A percentile compares a stretch with the other conserved stretches of the same genome.
Evolutionary conservation across 2,113 vertebrate species (phyloP).

Genomic region (Perca flavescens): DNA sequence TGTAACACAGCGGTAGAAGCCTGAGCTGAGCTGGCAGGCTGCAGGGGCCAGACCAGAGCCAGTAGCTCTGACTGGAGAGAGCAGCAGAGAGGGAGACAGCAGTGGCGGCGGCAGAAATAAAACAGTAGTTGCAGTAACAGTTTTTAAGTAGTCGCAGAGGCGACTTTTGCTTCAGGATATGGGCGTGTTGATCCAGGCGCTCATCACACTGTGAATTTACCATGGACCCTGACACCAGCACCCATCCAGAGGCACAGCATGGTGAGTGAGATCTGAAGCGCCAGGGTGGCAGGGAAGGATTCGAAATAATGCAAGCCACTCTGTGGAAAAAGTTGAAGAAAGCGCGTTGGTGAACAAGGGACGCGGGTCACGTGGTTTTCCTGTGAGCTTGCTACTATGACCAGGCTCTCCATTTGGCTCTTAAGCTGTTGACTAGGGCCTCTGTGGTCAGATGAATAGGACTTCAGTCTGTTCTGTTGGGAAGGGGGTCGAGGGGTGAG

Average conservation of each 20-base stretch:
- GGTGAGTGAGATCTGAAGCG: slow-evolving; percentile 71
- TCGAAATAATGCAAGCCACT: neutral
- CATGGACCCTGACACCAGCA: slow-evolving; percentile 78
- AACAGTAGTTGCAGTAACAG: slow-evolving; percentile 23
- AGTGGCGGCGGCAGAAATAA: neutral
- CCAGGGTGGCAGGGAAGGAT: slow-evolving; percentile 1
- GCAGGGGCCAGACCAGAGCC: slow-evolving; percentile 66
- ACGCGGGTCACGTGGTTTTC: slow-evolving; percentile 46
- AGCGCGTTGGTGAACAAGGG: slow-evolving; percentile 1
- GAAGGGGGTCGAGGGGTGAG: slow-evolving; percentile 43
- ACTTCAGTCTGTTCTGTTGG: slow-evolving; percentile 59
- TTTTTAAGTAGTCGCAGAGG: slow-evolving; percentile 7
- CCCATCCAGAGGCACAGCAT: slow-evolving; percentile 64
- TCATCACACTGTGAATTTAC: slow-evolving; percentile 64
- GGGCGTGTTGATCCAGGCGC: slow-evolving; percentile 50
- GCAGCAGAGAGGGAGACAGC: slow-evolving; percentile 12
- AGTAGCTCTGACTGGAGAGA: slow-evolving; percentile 61
- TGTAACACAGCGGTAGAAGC: slow-evolving; percentile 71
- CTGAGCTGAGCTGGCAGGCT: slow-evolving; percentile 75
- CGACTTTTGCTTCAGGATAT: slow-evolving; percentile 58
- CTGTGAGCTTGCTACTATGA: slow-evolving; percentile 34
- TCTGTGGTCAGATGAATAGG: slow-evolving; percentile 72
- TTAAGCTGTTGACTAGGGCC: slow-evolving; percentile 56
- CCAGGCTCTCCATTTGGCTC: slow-evolving; percentile 45
- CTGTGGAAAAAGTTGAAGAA: slow-evolving; percentile 33